phyloP scores from a whole-genome alignment of 2,113 vertebrate genomes.

The Tylochromis polylepis region DNA sequence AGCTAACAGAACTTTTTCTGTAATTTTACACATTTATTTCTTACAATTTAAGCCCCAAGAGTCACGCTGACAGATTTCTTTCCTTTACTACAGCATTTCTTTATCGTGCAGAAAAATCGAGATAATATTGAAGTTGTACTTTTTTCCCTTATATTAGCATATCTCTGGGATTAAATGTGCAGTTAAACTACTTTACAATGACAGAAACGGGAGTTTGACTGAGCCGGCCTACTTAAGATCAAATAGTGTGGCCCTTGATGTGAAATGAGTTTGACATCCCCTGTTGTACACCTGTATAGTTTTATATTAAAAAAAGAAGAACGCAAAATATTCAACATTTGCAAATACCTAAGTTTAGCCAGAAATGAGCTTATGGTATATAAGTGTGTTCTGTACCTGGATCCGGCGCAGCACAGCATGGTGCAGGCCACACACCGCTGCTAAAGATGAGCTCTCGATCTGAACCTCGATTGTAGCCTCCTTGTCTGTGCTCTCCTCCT shows the following conservation, averaged over 20 bases:
- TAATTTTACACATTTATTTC: background rate
- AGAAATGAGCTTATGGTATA: background rate
- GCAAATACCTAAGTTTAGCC: background rate
- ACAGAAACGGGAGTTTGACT: background rate
- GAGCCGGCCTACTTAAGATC: background rate
- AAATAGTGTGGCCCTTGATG: background rate
- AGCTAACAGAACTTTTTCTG: background rate
- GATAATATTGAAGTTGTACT: background rate
- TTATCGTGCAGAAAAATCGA: background rate
- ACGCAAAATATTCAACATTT: background rate
- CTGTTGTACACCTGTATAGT: background rate
- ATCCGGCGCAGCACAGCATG: constrained; percentile 80
- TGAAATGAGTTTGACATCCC: background rate
- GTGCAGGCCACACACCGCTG: constrained; percentile 79
- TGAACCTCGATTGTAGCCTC: constrained; percentile 75
- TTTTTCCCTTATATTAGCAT: background rate
- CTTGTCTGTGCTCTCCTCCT: constrained; percentile 57
- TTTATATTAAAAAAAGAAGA: background rate
- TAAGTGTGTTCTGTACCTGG: constrained; percentile 71
- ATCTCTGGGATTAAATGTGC: background rate
- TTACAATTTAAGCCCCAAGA: background rate
- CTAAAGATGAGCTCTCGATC: constrained; percentile 80
- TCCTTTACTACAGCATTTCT: background rate
- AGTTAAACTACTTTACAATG: background rate
- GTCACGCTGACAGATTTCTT: background rate